Percentiles rank a stretch among this genome's conserved stretches.
Conservation (phyloP, 2,113 vertebrate species). For the Melanocharis versteri region DNA sequence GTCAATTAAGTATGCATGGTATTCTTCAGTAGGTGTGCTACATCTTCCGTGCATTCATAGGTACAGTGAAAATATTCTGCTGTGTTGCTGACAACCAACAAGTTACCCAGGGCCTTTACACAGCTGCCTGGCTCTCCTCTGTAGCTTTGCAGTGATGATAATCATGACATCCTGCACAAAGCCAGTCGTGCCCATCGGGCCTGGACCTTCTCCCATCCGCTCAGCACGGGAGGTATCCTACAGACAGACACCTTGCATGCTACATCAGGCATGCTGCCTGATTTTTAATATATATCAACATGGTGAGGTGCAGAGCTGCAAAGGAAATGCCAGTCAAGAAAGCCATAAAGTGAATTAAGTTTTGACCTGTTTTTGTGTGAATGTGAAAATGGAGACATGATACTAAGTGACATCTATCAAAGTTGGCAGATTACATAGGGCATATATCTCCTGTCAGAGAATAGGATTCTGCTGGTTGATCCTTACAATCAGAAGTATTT, state of each 20-base stretch:
- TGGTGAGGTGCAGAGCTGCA: neutral
- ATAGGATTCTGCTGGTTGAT: neutral
- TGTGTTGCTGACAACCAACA: neutral
- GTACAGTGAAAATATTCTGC: neutral
- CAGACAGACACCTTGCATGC: neutral
- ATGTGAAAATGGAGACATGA: neutral
- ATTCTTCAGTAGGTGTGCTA: neutral
- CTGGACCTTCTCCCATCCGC: neutral
- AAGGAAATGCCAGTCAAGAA: neutral
- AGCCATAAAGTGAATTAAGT: neutral
- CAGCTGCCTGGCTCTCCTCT: neutral
- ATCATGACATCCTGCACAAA: neutral
- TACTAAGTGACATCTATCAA: constrained; percentile 22
- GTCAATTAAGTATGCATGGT: neutral
- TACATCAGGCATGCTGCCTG: neutral
- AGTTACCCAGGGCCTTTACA: neutral
- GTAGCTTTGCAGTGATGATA: neutral
- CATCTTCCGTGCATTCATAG: neutral
- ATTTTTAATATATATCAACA: neutral
- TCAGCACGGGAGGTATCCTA: neutral
- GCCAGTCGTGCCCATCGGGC: neutral
- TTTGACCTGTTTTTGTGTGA: neutral
- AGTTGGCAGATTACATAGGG: neutral
- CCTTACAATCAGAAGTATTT: neutral
- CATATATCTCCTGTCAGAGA: neutral